These are phyloP conservation scores for Chironomus riparius DNA, from an alignment of 2,888 invertebrate genomes.

Conservation along the genomic window DNA sequence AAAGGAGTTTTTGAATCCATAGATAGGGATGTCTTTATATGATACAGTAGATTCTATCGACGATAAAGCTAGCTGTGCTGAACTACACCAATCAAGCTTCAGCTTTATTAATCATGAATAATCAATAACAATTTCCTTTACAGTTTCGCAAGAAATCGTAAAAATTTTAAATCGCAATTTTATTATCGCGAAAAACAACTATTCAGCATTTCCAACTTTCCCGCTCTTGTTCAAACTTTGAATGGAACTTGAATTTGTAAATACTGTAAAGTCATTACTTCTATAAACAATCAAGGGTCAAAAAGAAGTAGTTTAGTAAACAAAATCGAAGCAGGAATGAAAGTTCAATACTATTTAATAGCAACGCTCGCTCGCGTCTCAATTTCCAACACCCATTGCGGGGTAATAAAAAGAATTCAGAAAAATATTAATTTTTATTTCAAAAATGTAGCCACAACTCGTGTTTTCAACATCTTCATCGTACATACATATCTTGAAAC, in stretches of 20 bases:
- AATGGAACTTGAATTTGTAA: neutral
- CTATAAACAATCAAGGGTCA: conserved; percentile 25
- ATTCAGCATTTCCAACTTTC: too few species aligned
- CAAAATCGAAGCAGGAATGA: neutral
- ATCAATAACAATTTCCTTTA: too few species aligned
- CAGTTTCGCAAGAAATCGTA: too few species aligned
- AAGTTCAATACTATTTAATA: neutral
- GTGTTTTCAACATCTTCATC: neutral
- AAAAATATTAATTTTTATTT: neutral
- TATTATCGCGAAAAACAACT: too few species aligned
- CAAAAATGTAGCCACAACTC: conserved; percentile 23
- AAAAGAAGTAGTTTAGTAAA: neutral
- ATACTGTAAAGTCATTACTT: conserved; percentile 19
- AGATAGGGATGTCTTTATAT: too few species aligned
- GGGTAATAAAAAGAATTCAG: neutral
- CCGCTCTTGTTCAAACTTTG: too few species aligned
- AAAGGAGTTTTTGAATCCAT: too few species aligned
- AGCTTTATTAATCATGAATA: too few species aligned
- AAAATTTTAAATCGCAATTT: too few species aligned
- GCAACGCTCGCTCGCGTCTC: neutral
- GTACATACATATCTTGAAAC: neutral
- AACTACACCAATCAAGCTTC: too few species aligned
- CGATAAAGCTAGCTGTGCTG: too few species aligned
- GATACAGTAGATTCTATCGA: too few species aligned
- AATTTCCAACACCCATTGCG: neutral